Percentiles rank a stretch among this genome's conserved stretches.
phyloP scores from a whole-genome alignment of 64 coral and sea anemone genomes.

The Dendronephthya gigantea region DNA sequence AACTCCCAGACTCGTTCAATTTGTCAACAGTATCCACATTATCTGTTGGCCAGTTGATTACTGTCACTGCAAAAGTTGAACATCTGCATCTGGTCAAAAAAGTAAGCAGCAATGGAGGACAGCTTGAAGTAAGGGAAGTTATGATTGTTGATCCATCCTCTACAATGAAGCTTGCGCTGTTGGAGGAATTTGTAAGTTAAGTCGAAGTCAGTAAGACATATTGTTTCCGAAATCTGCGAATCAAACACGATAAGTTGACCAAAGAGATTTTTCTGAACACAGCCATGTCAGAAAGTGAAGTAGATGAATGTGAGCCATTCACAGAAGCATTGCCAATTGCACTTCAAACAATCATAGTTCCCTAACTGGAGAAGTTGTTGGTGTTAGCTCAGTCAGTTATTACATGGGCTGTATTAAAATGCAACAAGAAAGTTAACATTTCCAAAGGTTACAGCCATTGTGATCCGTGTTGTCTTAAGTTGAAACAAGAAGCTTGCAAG shows the following conservation, averaged over 20 bases:
- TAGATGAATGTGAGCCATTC: not conserved
- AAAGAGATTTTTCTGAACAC: not conserved
- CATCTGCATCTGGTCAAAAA: not conserved
- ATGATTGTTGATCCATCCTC: not conserved
- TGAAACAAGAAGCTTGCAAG: too few species aligned
- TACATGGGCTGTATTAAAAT: not conserved
- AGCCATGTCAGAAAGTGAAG: not conserved
- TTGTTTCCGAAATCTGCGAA: not conserved
- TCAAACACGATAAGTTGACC: not conserved
- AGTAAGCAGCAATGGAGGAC: not conserved
- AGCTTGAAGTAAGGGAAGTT: not conserved
- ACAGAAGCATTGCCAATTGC: not conserved
- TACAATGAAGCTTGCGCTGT: not conserved
- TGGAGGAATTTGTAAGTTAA: conserved; percentile 5
- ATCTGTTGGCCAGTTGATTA: not conserved
- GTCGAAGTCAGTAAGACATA: not conserved
- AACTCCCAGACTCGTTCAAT: not conserved
- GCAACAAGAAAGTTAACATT: not conserved
- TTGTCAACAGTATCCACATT: not conserved
- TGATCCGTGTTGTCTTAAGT: not conserved
- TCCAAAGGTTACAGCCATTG: not conserved
- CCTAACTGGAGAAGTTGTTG: not conserved
- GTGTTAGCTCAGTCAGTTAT: not conserved
- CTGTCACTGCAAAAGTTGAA: not conserved
- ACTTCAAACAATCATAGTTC: not conserved